Base-by-base conservation (phyloP, 2,888 invertebrate species). In the Eupsilia transversa region DNA sequence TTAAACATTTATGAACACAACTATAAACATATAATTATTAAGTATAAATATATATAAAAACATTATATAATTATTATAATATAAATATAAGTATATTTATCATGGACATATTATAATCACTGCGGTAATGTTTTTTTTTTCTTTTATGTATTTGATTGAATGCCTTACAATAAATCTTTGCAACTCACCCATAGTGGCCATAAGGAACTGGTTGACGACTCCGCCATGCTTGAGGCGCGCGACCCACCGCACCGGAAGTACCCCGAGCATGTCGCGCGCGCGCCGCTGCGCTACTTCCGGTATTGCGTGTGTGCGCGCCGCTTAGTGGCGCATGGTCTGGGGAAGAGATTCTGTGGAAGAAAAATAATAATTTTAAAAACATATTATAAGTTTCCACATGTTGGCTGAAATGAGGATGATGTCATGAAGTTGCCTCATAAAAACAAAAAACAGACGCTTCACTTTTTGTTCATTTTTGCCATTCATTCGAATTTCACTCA, bases 151-250 rank as follows among this genome's bases (percentile, higher is more conserved):
- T n/a, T n/a, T n/a, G 52, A 14, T 14, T 2, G 2, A 27, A 27
- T 6, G 14, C 27, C 2, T 7, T 49, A 33, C 3, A 33, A 49
- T 57, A 46, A 75, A 56, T 9, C 0, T 23, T 41, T 38, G 2
- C 7, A 46, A 90, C 95, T 92, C 77, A 96, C 96, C 95, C 96
- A 96, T 96, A 17, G 93, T 87, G 46, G 96, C 95, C 96, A 96
- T 96, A 67, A 96, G 88, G 83, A 96, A 93, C 82, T 96, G 96
- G 86, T 95, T 96, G 86, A 91, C 88, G 77, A 94, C 90, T 49
- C 95, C 96, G 81, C 95, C 95, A 87, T 93, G 79, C 88, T 93
- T 92, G 85, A 95, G 89, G 84, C 92, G 89, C 79, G 92, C 90
- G 83, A 95, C 87, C 96, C 96, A 96, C 89, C 91, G 90, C 85